Conservation (phyloP, 2,888 invertebrate genomes). For the Nematopogon swammerdamellus region DNA sequence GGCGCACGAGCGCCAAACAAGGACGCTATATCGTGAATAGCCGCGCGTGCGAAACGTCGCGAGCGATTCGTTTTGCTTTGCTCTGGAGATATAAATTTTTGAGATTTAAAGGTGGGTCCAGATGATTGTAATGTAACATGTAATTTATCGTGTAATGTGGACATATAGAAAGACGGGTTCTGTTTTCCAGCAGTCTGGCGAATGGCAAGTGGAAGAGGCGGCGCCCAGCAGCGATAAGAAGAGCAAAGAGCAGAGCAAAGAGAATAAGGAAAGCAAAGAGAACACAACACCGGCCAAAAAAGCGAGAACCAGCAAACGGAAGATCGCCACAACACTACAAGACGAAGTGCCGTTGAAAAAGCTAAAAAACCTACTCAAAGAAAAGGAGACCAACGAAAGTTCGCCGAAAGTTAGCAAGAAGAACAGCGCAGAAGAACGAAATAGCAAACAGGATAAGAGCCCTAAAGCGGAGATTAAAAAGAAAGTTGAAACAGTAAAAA, state of each 20-base stretch:
- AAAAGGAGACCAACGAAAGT: conserved; percentile 9
- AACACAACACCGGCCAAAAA: conserved; percentile 10
- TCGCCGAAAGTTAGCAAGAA: conserved; percentile 1
- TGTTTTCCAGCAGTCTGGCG: conserved; percentile 23
- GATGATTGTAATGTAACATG: no score
- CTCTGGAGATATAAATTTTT: no score
- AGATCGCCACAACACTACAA: conserved; percentile 12
- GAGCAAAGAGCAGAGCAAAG: no score
- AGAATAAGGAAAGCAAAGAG: no score
- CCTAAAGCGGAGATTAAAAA: background rate
- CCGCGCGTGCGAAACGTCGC: no score
- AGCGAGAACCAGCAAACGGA: conserved; percentile 3
- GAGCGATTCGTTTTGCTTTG: no score
- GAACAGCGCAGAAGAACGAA: background rate
- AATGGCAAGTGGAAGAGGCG: conserved; percentile 27
- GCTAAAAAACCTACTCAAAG: conserved; percentile 28
- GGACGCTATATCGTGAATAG: background rate
- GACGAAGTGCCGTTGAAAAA: conserved; percentile 18
- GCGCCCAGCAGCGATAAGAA: conserved; percentile 16
- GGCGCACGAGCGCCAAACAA: no score
- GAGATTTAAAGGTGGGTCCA: no score
- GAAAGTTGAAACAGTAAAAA: background rate
- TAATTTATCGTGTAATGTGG: no score
- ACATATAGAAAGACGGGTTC: background rate
- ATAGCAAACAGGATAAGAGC: background rate